Base-by-base conservation (phyloP, 2,888 invertebrate genomes). In the Idaea straminata region DNA sequence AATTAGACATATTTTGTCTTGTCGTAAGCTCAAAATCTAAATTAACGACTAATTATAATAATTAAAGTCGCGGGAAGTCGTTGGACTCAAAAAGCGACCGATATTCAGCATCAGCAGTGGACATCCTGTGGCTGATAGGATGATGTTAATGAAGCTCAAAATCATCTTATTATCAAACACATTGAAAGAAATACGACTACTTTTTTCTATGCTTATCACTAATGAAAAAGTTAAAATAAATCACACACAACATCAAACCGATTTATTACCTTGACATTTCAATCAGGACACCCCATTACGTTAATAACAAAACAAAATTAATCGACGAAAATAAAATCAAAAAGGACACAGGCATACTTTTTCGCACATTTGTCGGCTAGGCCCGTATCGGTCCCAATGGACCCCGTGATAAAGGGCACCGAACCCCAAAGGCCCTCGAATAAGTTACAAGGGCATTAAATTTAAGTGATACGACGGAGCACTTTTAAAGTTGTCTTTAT, bases 401-500 rank as follows among this genome's bases (percentile, higher is more conserved):
- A 63, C 67, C 34, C 36, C 16, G 66, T 69, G 76, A 86, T 88
- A 90, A 89, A 89, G 87, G 86, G 85, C 82, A 34, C 15, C 61
- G 57, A 65, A 69, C 83, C 85, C 85, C 57, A 75, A 6, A 68
- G 82, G 81, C 79, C 74, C 69, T 66, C 65, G 83, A 82, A 86
- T 86, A 87, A 89, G 84, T 89, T 88, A 85, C 86, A 84, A 61
- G 79, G 79, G 84, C 86, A 89, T 90, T 91, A 87, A 86, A 87
- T 87, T 89, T 88, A 91, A 91, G 91, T 91, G 91, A 88, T 90
- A 86, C 83, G 69, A 75, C 79, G 81, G 74, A 77, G 80, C 82
- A 82, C 85, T 87, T 89, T 87, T 83, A 85, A 89, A 87, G 81
- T 87, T 74, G 64, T 68, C 65, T 47, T 47, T 47, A 47, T 47